Evolutionary conservation across 2,888 invertebrate species (phyloP).

Genomic region (Antheraea yamamai): DNA sequence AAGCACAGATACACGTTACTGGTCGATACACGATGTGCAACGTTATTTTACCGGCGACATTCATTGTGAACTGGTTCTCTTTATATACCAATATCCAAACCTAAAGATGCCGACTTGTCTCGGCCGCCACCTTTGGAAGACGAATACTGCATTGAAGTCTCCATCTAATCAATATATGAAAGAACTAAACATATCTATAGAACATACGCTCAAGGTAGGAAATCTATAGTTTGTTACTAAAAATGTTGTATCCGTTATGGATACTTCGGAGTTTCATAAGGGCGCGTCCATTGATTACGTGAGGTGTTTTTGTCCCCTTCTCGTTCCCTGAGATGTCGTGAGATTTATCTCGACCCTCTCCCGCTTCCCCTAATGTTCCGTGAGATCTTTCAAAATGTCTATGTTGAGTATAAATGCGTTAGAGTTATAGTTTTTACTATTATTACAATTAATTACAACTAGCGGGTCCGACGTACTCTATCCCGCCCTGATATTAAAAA

Average conservation of each 20-base stretch:
- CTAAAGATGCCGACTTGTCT: constrained; percentile 52
- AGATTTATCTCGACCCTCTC: too few relatives aligned
- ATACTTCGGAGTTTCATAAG: too few relatives aligned
- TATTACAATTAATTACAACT: too few relatives aligned
- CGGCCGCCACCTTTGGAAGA: constrained; percentile 57
- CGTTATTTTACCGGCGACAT: constrained; percentile 58
- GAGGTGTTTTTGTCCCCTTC: too few relatives aligned
- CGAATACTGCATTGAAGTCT: constrained; percentile 56
- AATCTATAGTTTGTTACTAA: neutral
- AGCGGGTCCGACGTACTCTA: too few relatives aligned
- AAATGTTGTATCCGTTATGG: neutral
- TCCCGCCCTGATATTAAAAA: too few relatives aligned
- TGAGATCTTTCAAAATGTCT: too few relatives aligned
- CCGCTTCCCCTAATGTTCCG: too few relatives aligned
- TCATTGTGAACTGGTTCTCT: constrained; percentile 65
- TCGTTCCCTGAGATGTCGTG: too few relatives aligned
- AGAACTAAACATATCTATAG: constrained; percentile 53
- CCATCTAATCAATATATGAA: constrained; percentile 50
- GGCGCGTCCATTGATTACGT: too few relatives aligned
- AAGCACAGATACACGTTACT: constrained; percentile 57
- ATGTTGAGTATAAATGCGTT: too few relatives aligned
- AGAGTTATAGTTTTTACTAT: too few relatives aligned
- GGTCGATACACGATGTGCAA: constrained; percentile 68
- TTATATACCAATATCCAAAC: constrained; percentile 68
- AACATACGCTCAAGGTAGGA: constrained; percentile 59